phyloP scores from a whole-genome alignment of 2,888 invertebrate genomes.

The Idaea biselata region DNA sequence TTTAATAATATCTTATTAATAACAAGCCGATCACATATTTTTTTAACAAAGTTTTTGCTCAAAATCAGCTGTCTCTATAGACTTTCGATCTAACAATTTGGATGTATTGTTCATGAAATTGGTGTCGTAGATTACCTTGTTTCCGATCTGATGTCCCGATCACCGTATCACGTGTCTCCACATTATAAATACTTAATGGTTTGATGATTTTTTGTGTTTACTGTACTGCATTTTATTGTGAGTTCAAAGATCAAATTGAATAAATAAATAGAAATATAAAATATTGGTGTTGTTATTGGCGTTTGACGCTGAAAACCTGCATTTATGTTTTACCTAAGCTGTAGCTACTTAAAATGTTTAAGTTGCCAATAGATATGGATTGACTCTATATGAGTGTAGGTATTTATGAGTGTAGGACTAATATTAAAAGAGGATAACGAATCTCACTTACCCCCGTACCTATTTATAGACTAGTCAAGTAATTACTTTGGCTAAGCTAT shows the following conservation, averaged over 20 bases:
- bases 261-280: conserved; percentile 78
- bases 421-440: no score
- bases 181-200: conserved; percentile 59
- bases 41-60: conserved; percentile 77
- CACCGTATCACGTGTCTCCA: conserved; percentile 71
- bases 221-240: conserved; percentile 80
- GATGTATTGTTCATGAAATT: conserved; percentile 54
- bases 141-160: conserved; percentile 57
- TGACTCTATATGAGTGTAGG: no score
- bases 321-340: conserved; percentile 3
- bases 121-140: conserved; percentile 67
- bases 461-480: no score
- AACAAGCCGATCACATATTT: conserved; percentile 71
- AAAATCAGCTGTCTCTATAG: conserved; percentile 65
- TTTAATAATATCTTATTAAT: conserved; percentile 55
- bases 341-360: no score
- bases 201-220: conserved; percentile 73
- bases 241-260: conserved; percentile 81
- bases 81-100: conserved; percentile 45
- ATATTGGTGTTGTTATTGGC: conserved; percentile 69
- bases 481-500: no score
- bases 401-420: no score
- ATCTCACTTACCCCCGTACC: no score
- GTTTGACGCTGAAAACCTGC: conserved; percentile 19
- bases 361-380: no score